A percentile compares a stretch with the other conserved stretches of the same genome.
phyloP scores from a whole-genome alignment of 2,113 vertebrate species.

The Acanthisitta chloris region DNA sequence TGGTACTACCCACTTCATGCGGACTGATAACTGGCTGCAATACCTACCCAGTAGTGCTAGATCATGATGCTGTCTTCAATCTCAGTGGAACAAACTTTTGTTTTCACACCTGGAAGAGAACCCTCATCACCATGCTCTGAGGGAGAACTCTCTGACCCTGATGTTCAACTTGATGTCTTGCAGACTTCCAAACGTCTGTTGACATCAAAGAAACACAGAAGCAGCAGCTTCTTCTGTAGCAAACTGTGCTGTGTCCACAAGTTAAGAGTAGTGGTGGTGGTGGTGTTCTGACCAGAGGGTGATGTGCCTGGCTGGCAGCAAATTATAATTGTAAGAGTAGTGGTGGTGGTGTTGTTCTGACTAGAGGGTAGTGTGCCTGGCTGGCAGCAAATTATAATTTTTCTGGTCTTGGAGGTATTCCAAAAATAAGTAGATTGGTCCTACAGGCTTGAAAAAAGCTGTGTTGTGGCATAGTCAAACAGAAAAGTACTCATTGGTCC shows the following conservation, averaged over 20 bases:
- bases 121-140: rapidly evolving
- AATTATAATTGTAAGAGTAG: not conserved
- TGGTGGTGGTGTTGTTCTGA: not conserved
- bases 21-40: not conserved
- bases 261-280: not conserved
- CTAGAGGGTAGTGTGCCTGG: not conserved
- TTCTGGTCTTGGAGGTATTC: not conserved
- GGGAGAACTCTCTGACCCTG: not conserved
- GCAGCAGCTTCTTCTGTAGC: not conserved
- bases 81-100: not conserved
- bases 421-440: not conserved
- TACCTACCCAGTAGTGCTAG: not conserved
- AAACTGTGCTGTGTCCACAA: not conserved
- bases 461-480: not conserved
- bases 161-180: not conserved
- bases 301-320: not conserved
- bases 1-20: not conserved
- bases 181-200: not conserved
- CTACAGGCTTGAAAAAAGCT: not conserved
- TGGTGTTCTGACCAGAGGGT: not conserved
- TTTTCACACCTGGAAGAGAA: not conserved
- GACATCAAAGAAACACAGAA: not conserved
- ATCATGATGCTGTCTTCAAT: not conserved
- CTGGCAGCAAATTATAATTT: not conserved
- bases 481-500: not conserved